These are phyloP conservation scores for Drosophila longiperda DNA, from an alignment of 2,888 invertebrate genomes.

Conservation along the genomic window DNA sequence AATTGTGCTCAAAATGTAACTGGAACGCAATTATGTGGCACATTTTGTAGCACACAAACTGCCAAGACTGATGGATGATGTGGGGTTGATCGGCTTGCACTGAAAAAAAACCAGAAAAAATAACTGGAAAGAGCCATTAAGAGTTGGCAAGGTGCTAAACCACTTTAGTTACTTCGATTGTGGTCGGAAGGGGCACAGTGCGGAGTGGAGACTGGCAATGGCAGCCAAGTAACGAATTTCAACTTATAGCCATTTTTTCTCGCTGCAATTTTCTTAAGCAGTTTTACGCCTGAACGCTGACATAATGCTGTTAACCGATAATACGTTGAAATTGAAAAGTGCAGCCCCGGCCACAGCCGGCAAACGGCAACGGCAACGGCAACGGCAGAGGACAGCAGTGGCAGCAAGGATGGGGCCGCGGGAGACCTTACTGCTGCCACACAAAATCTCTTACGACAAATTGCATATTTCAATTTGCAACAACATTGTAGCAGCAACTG, in stretches of 20 bases:
- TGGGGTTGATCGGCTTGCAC: conserved; percentile 2
- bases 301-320: conserved; percentile 83
- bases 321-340: conserved; percentile 77
- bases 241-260: conserved; percentile 28
- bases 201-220: conserved; percentile 7
- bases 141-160: conserved; percentile 62
- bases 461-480: conserved; percentile 80
- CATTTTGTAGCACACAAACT: conserved; percentile 59
- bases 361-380: neutral
- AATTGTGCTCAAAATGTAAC: conserved; percentile 74
- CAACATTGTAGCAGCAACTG: conserved; percentile 59
- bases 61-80: conserved; percentile 48
- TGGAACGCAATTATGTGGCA: conserved; percentile 76
- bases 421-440: conserved; percentile 52
- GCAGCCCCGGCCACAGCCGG: conserved; percentile 19
- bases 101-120: neutral
- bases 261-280: conserved; percentile 82
- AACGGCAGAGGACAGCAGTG: conserved; percentile 1
- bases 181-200: neutral
- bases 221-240: conserved; percentile 49
- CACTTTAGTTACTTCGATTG: conserved; percentile 48
- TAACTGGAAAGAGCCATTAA: conserved; percentile 56
- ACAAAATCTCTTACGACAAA: conserved; percentile 80
- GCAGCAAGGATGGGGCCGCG: conserved; percentile 11
- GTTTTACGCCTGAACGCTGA: conserved; percentile 82